Conservation (phyloP, 2,113 vertebrate genomes). For the Cercocebus atys region DNA sequence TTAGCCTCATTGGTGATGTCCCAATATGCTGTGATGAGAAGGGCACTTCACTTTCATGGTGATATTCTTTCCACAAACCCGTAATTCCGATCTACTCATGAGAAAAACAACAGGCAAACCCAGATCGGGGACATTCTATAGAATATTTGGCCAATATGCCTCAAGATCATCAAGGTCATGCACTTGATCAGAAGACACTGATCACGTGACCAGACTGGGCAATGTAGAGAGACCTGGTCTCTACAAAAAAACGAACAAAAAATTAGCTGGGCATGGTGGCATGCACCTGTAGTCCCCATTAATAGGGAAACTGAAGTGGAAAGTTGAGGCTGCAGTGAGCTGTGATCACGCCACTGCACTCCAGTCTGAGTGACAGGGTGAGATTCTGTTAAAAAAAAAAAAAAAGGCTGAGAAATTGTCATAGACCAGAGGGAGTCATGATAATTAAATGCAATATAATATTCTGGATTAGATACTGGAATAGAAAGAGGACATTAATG, state of each 20-base stretch:
- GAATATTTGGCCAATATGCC: neutral
- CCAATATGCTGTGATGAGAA: neutral
- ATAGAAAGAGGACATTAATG: neutral
- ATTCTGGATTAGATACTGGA: neutral
- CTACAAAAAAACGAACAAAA: too few relatives aligned
- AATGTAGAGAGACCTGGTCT: too few relatives aligned
- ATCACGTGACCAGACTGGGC: too few relatives aligned
- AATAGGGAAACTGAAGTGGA: too few relatives aligned
- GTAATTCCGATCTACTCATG: neutral
- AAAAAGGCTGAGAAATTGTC: neutral
- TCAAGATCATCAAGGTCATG: neutral
- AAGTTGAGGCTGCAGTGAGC: too few relatives aligned
- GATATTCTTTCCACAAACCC: neutral
- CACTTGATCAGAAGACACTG: neutral
- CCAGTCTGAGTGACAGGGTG: too few relatives aligned
- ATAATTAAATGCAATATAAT: neutral
- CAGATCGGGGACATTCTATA: neutral
- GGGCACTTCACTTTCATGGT: too few relatives aligned
- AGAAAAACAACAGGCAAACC: neutral
- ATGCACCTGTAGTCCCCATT: too few relatives aligned
- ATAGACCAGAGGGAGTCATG: neutral
- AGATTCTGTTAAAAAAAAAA: neutral
- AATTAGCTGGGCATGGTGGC: too few relatives aligned
- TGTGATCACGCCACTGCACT: too few relatives aligned
- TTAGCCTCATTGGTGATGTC: fast-evolving